Evolutionary conservation across 2,797 vertebrate species (phyloP), one percentile per base, ranked within the genome.

Genomic region (Gymnoscopelus microlampas): DNA sequence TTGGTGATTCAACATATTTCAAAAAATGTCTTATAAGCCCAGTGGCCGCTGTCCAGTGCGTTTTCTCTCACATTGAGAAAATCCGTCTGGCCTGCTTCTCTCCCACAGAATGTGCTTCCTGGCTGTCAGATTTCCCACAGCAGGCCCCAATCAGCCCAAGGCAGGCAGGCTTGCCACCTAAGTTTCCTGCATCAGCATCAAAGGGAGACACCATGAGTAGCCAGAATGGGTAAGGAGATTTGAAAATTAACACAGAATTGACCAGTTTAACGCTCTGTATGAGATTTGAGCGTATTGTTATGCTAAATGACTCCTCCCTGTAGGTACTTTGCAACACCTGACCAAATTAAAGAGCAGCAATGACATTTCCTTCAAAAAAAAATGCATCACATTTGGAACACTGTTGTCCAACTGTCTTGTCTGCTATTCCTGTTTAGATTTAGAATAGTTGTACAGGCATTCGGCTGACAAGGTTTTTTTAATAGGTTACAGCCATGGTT

Each of bases 321-420:
- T 60, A 85, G 87, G 64, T 64, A 26, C 59, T 63, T 63, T 68
- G 56, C 64, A 32, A 69, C 68, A 9, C n/a, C 5, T 55, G 10
- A 3, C 62, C 71, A 13, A 73, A 62, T 61, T 47, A 64, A 68
- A 58, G 68, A 75, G n/a, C 71, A 64, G 5, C 35, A 19, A 35
- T 35, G 63, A 72, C 65, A 78, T 65, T 54, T 39, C 24, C 79
- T 71, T 62, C 1, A 19, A 19, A 19, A 19, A 19, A 77, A 77
- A 68, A 77, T 90, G 80, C 73, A 74, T 69, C 66, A 26, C 76
- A 48, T 56, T 54, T 89, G 74, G 86, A 90, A 80, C 78, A 80
- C 48, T 60, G 87, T 80, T 89, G 75, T 81, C 77, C 0, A 63
- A 85, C 79, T 55, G 69, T 14, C 62, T 4, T n/a, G n/a, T 4